Base-by-base conservation (phyloP, 2,888 invertebrate species). In the Anoplius nigerrimus region DNA sequence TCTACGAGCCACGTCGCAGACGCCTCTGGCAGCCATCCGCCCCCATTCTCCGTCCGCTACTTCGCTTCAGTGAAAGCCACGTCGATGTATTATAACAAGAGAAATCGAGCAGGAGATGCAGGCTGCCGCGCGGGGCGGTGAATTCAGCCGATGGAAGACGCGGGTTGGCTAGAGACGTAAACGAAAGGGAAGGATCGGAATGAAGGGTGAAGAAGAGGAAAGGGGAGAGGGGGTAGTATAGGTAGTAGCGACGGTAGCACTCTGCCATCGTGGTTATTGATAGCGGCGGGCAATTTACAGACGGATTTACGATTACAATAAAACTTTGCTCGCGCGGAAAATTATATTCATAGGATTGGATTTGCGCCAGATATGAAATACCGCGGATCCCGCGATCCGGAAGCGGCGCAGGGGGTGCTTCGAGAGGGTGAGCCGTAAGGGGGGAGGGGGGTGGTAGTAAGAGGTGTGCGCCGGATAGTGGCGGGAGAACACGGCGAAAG, bases 261-360 rank as follows among this genome's bases (percentile, higher is more conserved):
- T 60, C 71, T 66, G 60, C 67, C 78, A 67, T 51, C 73, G 76
- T 78, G 76, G 84, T 87, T 86, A 87, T 86, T 85, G 87, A 86
- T 86, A 87, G 85, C 79, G 79, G 65, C 72, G 79, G 71, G 77
- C 84, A 86, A 87, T 87, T 87, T 86, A 85, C 86, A 83, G 85
- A 85, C 83, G 83, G 86, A 86, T 87, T 87, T 87, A 87, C 85
- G 86, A 86, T 84, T 84, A 86, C 86, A 86, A 87, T 87, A 86
- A 87, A 87, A 87, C 86, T 86, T 86, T 83, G 81, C 85, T 84
- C 83, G 83, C 78, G 85, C 81, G 85, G 85, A 86, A 87, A 87
- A 87, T 87, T 85, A 86, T 87, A 87, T 87, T 87, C 87, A 87
- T 87, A 82, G 84, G 84, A 87, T 87, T 87, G 87, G 85, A 87